phyloP scores from a whole-genome alignment of 2,113 vertebrate genomes.

The Myrmophylax atrothorax region DNA sequence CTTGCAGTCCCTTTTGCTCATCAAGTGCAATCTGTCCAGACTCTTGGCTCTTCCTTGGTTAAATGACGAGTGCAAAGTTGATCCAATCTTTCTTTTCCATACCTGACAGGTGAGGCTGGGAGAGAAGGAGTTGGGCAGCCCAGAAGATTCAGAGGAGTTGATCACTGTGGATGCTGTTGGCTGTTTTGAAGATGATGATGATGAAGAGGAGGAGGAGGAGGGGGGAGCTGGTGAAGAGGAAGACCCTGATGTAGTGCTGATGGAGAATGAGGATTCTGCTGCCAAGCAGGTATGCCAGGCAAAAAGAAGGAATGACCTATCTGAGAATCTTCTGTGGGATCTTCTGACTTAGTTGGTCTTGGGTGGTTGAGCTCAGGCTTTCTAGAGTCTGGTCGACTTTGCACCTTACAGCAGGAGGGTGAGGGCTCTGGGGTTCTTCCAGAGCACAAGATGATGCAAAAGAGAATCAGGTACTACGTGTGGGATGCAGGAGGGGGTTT shows the following conservation, averaged over 20 bases:
- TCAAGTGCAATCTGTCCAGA: not conserved
- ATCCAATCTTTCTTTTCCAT: not conserved
- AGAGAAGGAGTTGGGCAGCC: constrained; percentile 79
- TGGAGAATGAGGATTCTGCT: constrained; percentile 49
- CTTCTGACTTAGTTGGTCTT: not conserved
- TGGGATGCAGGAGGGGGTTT: not conserved
- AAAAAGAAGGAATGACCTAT: not conserved
- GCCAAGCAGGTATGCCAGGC: constrained; percentile 41
- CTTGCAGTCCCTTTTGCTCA: not conserved
- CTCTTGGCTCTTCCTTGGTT: not conserved
- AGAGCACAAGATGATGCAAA: not conserved
- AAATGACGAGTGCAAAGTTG: not conserved
- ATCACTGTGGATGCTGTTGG: constrained; percentile 90
- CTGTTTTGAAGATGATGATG: constrained; percentile 83
- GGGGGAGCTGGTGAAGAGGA: constrained; percentile 73
- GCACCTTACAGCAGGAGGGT: not conserved
- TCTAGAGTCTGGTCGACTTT: not conserved
- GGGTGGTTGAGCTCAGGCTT: not conserved
- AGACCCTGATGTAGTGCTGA: constrained; percentile 28
- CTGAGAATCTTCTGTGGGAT: not conserved
- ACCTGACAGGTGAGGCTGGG: constrained; percentile 68
- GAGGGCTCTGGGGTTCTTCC: not conserved
- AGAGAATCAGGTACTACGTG: not conserved
- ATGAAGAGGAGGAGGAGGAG: constrained; percentile 79
- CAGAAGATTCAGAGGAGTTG: constrained; percentile 82